Evolutionary conservation across 2,113 vertebrate genomes (phyloP), one percentile per base, ranked within the genome.

Genomic region (Oceanites oceanicus): DNA sequence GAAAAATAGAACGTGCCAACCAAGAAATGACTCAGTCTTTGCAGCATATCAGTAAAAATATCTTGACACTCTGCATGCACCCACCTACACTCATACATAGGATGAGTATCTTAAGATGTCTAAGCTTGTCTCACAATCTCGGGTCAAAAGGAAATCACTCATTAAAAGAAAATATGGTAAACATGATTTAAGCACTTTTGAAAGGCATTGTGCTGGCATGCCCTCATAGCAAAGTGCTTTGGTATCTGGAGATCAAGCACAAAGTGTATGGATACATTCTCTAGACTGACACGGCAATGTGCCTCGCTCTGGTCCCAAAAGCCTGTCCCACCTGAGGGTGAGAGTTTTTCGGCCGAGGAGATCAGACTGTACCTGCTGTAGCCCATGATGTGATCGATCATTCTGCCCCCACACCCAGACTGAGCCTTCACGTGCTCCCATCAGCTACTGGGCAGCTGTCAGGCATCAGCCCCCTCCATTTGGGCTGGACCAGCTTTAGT

Each of bases 21-120:
- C 13, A 66, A 88, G 38, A 94, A 94, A 88, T 90, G 8, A 80
- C 32, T 90, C 74, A 49, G 49, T 56, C 49, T 61, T 75, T 88
- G 38, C 70, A 68, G 30, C 29, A 52, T 82, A 90, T 95, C n/a
- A 49, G 15, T 55, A 76, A 65, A 76, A 91, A 63, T 38, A 10
- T 56, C 52, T 83, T 82, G 45, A 79, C 20, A 66, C 18, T 55
- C 52, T 80, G 27, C 20, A 52, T 36, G 27, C 5, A 66, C 53
- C 8, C 56, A 34, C n/a, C 20, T 75, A 88, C 30, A 44, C 45
- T 85, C 13, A 23, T 38, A 29, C 9, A 49, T 10, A 38, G 16
- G 49, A 36, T 58, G 38, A 92, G 62, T 9, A 75, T 20, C 52
- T 89, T 82, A 77, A 92, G 66, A 56, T 0, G 4, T 44, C 45